phyloP scores from a whole-genome alignment of 30 jellyfish, hydroid and myxozoan species.

The Turritopsis dohrnii region DNA sequence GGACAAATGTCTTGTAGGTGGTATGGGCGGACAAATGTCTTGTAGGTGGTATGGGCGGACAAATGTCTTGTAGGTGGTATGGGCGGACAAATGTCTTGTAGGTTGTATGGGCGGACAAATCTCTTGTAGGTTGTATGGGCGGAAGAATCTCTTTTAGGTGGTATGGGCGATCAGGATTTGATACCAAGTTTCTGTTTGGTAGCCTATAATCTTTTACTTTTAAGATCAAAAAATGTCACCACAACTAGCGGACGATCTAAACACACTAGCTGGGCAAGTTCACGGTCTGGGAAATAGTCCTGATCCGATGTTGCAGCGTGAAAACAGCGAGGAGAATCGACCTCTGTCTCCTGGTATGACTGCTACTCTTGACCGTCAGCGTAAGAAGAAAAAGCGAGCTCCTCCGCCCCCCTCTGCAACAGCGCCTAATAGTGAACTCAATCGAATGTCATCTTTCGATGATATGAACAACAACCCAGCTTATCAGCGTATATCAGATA shows the following conservation, averaged over 20 bases:
- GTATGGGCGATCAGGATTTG: not conserved
- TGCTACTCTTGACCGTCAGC: not conserved
- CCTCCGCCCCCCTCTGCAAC: slow-evolving; percentile 49
- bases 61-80: too few species aligned
- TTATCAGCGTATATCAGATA: not conserved
- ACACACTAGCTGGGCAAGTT: slow-evolving; percentile 41
- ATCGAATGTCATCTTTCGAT: slow-evolving; percentile 17
- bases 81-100: not conserved
- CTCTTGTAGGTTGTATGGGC: not conserved
- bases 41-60: not conserved
- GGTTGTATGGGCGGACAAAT: not conserved
- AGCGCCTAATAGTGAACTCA: slow-evolving; percentile 8
- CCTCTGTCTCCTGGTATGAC: not conserved
- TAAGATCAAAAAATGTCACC: slow-evolving; percentile 50
- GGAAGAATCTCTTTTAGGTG: not conserved
- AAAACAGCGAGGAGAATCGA: not conserved
- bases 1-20: not conserved
- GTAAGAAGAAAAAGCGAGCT: slow-evolving; percentile 47
- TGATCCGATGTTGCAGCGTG: not conserved
- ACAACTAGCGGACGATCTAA: slow-evolving; percentile 42
- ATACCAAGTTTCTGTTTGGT: not conserved
- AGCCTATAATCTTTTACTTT: not conserved
- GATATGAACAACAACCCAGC: slow-evolving; percentile 30
- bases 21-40: not conserved
- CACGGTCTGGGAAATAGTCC: slow-evolving; percentile 49